phyloP scores from a whole-genome alignment of 2,797 vertebrate genomes.

The Balearica regulorum region DNA sequence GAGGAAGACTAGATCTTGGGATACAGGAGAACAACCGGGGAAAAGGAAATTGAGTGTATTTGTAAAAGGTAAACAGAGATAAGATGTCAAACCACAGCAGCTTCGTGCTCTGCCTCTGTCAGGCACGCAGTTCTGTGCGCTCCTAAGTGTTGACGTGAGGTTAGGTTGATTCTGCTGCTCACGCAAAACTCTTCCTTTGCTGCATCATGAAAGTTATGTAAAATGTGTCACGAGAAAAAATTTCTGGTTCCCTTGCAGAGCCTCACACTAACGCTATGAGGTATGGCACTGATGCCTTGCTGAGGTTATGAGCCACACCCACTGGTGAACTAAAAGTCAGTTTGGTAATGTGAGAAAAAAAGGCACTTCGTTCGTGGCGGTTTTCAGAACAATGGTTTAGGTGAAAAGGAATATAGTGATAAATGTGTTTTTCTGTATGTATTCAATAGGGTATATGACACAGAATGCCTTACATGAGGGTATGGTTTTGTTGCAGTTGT shows the following conservation, averaged over 20 bases:
- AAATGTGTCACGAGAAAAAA: background rate
- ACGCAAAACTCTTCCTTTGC: background rate
- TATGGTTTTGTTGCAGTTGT: background rate
- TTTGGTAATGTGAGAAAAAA: background rate
- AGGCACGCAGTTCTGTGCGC: background rate
- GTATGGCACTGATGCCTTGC: background rate
- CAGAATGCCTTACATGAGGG: background rate
- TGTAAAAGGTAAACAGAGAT: background rate
- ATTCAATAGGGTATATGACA: accelerated
- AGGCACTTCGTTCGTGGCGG: background rate
- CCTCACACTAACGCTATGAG: background rate
- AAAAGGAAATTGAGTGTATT: background rate
- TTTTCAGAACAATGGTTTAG: background rate
- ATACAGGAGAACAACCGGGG: background rate
- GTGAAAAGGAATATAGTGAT: background rate
- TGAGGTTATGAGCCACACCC: background rate
- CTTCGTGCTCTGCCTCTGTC: background rate
- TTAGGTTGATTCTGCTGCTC: background rate
- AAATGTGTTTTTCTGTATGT: background rate
- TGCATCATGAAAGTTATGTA: background rate
- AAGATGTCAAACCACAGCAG: background rate
- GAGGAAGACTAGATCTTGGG: background rate
- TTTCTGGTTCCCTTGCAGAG: background rate
- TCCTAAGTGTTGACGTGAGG: background rate
- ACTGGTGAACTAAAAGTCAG: background rate